Evolutionary conservation across 2,888 invertebrate species (phyloP).

Genomic region (Ectemnius lituratus): DNA sequence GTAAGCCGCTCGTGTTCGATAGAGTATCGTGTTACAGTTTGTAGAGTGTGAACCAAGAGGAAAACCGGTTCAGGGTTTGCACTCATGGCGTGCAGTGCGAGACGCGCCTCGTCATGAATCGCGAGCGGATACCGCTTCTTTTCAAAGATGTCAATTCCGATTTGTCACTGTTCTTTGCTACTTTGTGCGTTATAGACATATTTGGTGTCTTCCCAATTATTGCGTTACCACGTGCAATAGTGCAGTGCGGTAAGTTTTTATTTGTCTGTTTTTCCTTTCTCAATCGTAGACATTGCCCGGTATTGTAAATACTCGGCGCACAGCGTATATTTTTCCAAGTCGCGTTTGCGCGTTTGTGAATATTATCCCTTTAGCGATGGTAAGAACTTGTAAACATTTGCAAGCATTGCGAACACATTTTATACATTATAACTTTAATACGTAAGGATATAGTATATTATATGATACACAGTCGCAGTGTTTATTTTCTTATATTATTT

Average conservation of each 20-base stretch:
- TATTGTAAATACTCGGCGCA: not conserved
- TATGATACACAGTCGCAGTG: constrained; percentile 1
- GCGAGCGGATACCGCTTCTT: constrained; percentile 66
- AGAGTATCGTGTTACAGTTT: constrained; percentile 63
- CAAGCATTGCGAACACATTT: constrained; percentile 6
- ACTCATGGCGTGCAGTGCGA: constrained; percentile 29
- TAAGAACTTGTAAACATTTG: constrained; percentile 1
- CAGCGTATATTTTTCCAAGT: constrained; percentile 1
- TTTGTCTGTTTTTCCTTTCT: not conserved
- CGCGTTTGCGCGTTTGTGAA: constrained; percentile 17
- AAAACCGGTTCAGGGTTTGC: constrained; percentile 65
- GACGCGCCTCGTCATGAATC: constrained; percentile 61
- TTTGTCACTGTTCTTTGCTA: constrained; percentile 84
- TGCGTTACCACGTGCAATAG: constrained; percentile 86
- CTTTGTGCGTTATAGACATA: constrained; percentile 88
- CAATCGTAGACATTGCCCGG: not conserved
- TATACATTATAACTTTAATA: constrained; percentile 30
- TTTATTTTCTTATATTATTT: constrained; percentile 13
- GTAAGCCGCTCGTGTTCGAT: constrained; percentile 56
- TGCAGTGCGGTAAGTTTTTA: constrained; percentile 83
- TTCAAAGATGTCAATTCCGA: constrained; percentile 73
- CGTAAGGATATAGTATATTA: constrained; percentile 13
- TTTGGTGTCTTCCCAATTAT: constrained; percentile 92
- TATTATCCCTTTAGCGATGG: constrained; percentile 15
- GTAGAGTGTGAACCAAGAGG: constrained; percentile 26